phyloP scores from a whole-genome alignment of 2,113 vertebrate species.

The Rhodinocichla rosea region DNA sequence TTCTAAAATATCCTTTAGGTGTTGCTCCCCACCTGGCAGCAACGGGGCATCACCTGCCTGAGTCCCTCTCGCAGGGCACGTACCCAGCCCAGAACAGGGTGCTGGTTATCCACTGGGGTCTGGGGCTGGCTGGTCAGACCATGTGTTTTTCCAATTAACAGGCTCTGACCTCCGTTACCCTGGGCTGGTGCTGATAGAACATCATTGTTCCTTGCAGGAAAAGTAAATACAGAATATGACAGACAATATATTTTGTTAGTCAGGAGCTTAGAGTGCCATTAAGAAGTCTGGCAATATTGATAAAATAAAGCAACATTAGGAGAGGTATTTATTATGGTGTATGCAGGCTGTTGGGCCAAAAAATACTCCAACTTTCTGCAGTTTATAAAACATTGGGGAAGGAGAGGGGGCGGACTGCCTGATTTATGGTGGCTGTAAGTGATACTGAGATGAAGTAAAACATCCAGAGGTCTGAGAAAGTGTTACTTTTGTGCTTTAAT shows the following conservation, averaged over 20 bases:
- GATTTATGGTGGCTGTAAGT: constrained; percentile 70
- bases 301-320: constrained; percentile 66
- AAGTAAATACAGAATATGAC: constrained; percentile 73
- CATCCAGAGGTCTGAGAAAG: constrained; percentile 57
- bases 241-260: constrained; percentile 74
- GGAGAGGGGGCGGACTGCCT: constrained; percentile 20
- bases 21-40: not conserved
- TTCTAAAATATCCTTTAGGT: not conserved
- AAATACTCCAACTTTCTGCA: constrained; percentile 61
- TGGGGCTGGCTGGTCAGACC: not conserved
- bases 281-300: constrained; percentile 67
- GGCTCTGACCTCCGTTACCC: constrained; percentile 48
- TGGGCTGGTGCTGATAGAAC: constrained; percentile 48
- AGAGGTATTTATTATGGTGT: constrained; percentile 67
- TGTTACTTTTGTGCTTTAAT: constrained; percentile 35
- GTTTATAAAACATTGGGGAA: constrained; percentile 68
- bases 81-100: no score
- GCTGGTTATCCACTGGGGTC: not conserved
- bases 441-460: constrained; percentile 62
- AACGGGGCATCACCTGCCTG: accelerated
- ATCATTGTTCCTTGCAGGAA: constrained; percentile 66
- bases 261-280: constrained; percentile 66
- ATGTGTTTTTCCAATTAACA: constrained; percentile 53
- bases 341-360: constrained; percentile 53
- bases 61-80: not conserved